A percentile compares a stretch with the other conserved stretches of the same genome.
Evolutionary conservation across 2,113 vertebrate genomes (phyloP).

Genomic region (Hemicordylus capensis): DNA sequence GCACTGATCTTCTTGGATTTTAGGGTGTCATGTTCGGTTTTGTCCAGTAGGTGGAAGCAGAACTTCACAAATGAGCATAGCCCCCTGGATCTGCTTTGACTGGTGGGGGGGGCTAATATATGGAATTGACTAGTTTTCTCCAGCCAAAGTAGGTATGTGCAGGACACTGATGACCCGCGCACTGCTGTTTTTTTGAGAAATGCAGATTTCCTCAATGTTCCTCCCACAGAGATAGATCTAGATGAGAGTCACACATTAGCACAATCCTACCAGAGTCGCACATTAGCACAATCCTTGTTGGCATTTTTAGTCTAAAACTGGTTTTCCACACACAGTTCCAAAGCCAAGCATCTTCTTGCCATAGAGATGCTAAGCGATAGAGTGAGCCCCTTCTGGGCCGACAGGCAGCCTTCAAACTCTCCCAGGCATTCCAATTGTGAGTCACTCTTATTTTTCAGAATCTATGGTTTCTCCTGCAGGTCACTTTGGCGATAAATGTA

Average conservation of each 20-base stretch:
- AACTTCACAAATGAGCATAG: neutral
- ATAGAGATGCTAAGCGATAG: neutral
- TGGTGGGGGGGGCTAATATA: neutral
- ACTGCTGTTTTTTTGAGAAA: neutral
- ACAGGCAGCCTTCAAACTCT: neutral
- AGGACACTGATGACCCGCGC: too few relatives aligned
- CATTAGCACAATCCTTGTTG: neutral
- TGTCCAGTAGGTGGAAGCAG: slow-evolving; percentile 65
- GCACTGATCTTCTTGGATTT: too few relatives aligned
- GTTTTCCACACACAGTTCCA: neutral
- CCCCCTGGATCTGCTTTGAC: neutral
- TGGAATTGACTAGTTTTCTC: neutral
- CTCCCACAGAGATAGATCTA: neutral
- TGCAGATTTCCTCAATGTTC: neutral
- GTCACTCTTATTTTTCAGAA: neutral
- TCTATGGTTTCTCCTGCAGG: neutral
- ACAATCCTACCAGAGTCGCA: neutral
- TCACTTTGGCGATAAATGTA: neutral
- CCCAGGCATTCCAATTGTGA: neutral
- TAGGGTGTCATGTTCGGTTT: neutral
- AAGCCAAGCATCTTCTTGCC: neutral
- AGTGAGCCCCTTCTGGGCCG: too few relatives aligned
- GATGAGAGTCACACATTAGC: too few relatives aligned
- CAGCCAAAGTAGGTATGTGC: fast-evolving
- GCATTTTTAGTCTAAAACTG: neutral